Conservation (phyloP, 2,113 vertebrate genomes). For the Hippoglossus stenolepis region DNA sequence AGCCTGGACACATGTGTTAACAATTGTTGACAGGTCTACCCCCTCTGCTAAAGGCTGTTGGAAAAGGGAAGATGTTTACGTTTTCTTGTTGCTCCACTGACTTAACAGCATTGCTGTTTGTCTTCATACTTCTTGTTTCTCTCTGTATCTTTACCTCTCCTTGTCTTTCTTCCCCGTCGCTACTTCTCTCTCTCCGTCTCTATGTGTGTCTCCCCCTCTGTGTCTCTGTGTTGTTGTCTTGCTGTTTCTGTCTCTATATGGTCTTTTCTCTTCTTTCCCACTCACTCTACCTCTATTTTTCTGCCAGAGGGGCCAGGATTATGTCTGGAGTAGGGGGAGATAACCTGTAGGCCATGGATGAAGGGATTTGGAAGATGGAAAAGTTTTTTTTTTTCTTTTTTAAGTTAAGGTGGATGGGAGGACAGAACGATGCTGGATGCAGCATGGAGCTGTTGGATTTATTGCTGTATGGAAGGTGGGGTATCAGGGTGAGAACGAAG, state of each 20-base stretch:
- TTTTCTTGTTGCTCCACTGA: constrained; percentile 63
- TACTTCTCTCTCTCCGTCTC: constrained; percentile 4
- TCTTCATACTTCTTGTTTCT: constrained; percentile 33
- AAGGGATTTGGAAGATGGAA: constrained; percentile 66
- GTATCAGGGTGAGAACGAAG: constrained; percentile 43
- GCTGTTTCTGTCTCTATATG: constrained; percentile 28
- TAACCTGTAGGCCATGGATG: constrained; percentile 67
- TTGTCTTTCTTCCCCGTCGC: constrained; percentile 2
- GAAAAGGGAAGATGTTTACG: constrained; percentile 64
- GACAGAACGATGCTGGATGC: constrained; percentile 40
- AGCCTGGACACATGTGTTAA: constrained; percentile 80
- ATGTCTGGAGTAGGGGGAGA: constrained; percentile 61
- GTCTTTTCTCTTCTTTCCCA: constrained; percentile 18
- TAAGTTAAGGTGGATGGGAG: constrained; percentile 33
- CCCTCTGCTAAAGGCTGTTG: constrained; percentile 42
- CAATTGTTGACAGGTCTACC: constrained; percentile 72
- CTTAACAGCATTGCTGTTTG: constrained; percentile 45
- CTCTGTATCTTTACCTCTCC: constrained; percentile 23
- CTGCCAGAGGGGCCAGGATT: constrained; percentile 55
- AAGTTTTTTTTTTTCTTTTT: constrained; percentile 32
- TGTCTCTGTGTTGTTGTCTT: constrained; percentile 13
- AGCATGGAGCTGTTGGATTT: constrained; percentile 40
- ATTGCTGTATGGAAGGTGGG: constrained; percentile 36
- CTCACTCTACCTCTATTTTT: constrained; percentile 23
- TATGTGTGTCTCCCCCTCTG: constrained; percentile 10